Percentiles rank a stretch among this genome's conserved stretches.
Evolutionary conservation across 2,797 vertebrate genomes (phyloP).

Genomic region (Brotula barbata): DNA sequence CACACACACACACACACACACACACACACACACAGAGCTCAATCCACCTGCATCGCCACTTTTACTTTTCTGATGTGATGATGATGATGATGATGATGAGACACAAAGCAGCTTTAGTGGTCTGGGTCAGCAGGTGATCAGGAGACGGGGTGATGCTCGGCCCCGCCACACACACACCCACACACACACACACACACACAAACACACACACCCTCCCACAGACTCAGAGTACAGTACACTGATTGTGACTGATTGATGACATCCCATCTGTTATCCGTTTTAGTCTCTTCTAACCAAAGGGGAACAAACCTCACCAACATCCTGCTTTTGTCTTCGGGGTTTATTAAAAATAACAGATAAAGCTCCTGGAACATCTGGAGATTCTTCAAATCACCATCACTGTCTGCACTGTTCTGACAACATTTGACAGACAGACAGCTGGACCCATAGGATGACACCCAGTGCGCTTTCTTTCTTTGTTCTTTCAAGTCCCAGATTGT

Average conservation of each 20-base stretch:
- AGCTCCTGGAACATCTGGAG: background rate
- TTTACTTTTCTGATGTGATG: background rate
- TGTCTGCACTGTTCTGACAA: background rate
- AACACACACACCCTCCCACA: conserved; percentile 10
- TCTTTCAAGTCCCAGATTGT: background rate
- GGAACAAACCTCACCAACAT: background rate
- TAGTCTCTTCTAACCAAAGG: conserved; percentile 11
- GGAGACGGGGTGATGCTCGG: conserved; percentile 50
- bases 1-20: background rate
- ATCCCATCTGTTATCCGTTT: conserved; percentile 32
- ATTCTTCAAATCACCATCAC: background rate
- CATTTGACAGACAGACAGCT: background rate
- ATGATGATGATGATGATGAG: conserved; percentile 30
- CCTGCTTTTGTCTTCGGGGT: background rate
- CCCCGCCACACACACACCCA: conserved; percentile 13
- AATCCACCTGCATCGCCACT: conserved; percentile 46
- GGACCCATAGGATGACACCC: background rate
- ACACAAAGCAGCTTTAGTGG: conserved; percentile 67
- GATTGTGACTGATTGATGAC: conserved; percentile 9
- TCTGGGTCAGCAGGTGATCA: conserved; percentile 70
- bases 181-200: conserved; percentile 12
- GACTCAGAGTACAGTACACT: background rate
- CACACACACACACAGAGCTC: conserved; percentile 1
- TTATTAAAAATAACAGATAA: background rate
- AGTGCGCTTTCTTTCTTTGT: conserved; percentile 7